A percentile compares a stretch with the other conserved stretches of the same genome.
phyloP scores from a whole-genome alignment of 2,797 vertebrate genomes.

The Lindbergichthys nudifrons region DNA sequence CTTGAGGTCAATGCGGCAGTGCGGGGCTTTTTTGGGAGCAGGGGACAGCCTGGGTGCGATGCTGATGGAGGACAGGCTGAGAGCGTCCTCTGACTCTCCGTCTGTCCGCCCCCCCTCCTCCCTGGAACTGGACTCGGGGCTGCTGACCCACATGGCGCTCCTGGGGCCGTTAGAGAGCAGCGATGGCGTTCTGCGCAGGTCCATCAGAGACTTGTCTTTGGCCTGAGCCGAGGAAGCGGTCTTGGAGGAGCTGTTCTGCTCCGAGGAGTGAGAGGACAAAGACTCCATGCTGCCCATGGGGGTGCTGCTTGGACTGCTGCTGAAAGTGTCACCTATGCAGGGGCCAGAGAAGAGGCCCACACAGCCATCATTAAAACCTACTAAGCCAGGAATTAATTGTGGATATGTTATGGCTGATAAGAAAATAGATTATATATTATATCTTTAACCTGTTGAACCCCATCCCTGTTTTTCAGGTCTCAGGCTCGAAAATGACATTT shows the following conservation, averaged over 20 bases:
- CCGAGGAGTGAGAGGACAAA: conserved; percentile 97
- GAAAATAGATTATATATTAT: neutral
- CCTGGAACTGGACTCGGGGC: conserved; percentile 92
- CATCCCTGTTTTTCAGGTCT: no score
- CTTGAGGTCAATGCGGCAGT: conserved; percentile 80
- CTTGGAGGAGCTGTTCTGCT: conserved; percentile 92
- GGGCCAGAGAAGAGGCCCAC: conserved; percentile 68
- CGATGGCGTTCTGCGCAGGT: conserved; percentile 60
- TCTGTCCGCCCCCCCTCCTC: conserved; percentile 92
- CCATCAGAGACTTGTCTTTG: conserved; percentile 83
- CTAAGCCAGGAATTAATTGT: neutral
- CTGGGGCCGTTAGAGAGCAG: conserved; percentile 87
- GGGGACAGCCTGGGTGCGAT: conserved; percentile 80
- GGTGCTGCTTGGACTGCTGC: conserved; percentile 95
- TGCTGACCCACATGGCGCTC: conserved; percentile 86
- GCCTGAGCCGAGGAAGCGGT: conserved; percentile 74
- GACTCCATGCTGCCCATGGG: conserved; percentile 98
- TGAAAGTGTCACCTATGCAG: conserved; percentile 92
- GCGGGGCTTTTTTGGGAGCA: conserved; percentile 86
- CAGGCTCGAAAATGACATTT: no score
- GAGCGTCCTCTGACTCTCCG: conserved; percentile 89
- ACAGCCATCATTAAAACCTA: conserved; percentile 76
- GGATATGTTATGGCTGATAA: neutral
- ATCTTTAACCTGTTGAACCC: no score
- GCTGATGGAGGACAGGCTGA: conserved; percentile 85